Percentiles rank a stretch among this genome's conserved stretches.
These are phyloP conservation scores for Anarsia innoxiella DNA, from an alignment of 2,888 invertebrate species.

Conservation along the genomic window DNA sequence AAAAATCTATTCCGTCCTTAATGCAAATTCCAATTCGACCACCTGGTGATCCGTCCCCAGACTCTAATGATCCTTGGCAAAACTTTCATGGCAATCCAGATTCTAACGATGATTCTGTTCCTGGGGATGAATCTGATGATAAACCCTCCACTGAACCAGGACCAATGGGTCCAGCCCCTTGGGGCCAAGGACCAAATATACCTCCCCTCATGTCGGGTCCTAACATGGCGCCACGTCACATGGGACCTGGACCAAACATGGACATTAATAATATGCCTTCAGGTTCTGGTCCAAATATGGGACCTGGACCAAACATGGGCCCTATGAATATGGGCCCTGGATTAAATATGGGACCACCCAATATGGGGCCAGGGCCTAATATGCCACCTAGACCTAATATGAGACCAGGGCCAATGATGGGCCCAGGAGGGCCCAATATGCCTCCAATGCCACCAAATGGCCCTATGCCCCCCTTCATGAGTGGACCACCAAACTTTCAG, in stretches of 20 bases:
- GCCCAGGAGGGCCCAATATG: conserved; percentile 11
- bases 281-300: conserved; percentile 22
- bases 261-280: conserved; percentile 23
- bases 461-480: conserved; percentile 41
- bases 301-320: conserved; percentile 22
- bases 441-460: conserved; percentile 21
- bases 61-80: conserved; percentile 43
- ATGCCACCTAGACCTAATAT: conserved; percentile 20
- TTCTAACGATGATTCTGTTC: conserved; percentile 37
- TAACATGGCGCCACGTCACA: conserved; percentile 27
- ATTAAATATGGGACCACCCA: conserved; percentile 19
- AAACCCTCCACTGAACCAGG: conserved; percentile 18
- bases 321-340: conserved; percentile 23
- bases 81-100: conserved; percentile 20
- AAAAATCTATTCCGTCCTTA: conserved; percentile 44
- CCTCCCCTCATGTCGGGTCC: conserved; percentile 26
- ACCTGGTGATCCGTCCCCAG: conserved; percentile 39
- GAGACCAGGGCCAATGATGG: conserved; percentile 20
- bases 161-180: conserved; percentile 19
- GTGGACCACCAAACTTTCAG: conserved; percentile 52
- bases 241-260: conserved; percentile 29
- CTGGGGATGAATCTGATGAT: conserved; percentile 25
- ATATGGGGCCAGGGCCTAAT: conserved; percentile 26
- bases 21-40: conserved; percentile 56
- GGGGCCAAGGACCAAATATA: conserved; percentile 22